Evolutionary conservation across 2,888 invertebrate species (phyloP).

Genomic region (Phorcus lineatus): DNA sequence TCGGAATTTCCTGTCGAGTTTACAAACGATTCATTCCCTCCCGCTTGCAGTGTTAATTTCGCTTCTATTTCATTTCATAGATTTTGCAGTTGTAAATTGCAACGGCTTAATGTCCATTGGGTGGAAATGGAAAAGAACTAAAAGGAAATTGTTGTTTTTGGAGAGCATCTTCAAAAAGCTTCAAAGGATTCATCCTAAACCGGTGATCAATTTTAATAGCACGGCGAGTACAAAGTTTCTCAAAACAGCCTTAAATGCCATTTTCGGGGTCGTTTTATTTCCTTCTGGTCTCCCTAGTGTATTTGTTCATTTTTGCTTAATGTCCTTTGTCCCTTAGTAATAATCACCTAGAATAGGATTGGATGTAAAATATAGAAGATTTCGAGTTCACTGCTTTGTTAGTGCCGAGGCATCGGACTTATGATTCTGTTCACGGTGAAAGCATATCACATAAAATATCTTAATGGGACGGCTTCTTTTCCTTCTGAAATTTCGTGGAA

Average conservation of each 20-base stretch:
- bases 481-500: background rate
- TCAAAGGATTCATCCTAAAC: background rate
- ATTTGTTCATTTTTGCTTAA: constrained; percentile 14
- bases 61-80: constrained; percentile 3
- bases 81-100: background rate
- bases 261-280: constrained; percentile 9
- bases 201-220: constrained; percentile 17
- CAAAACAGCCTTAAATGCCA: constrained; percentile 14
- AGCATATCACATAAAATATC: background rate
- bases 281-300: background rate
- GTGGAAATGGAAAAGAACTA: constrained; percentile 11
- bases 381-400: background rate
- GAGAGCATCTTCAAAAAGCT: constrained; percentile 1
- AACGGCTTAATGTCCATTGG: background rate
- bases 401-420: background rate
- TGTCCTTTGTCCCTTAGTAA: constrained; percentile 2
- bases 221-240: background rate
- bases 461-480: background rate
- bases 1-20: background rate
- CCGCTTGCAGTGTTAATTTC: constrained; percentile 1
- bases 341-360: background rate
- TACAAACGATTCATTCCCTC: background rate
- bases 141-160: constrained; percentile 19
- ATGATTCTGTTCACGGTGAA: background rate
- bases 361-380: background rate